Base-by-base conservation (phyloP, 2,888 invertebrate genomes). In the Euproctis similis region DNA sequence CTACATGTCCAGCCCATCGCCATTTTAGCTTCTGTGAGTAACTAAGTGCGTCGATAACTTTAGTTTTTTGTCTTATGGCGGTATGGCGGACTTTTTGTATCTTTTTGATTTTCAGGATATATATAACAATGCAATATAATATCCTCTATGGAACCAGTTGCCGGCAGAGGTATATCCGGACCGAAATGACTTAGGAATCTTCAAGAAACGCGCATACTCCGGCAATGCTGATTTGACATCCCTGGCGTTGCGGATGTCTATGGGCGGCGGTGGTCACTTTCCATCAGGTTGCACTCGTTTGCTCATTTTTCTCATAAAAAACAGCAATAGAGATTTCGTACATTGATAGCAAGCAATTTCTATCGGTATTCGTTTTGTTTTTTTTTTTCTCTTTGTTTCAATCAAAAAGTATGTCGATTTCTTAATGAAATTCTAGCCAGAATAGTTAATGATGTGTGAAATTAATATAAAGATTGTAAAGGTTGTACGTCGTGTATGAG, bases 241-340 rank as follows among this genome's bases (percentile, higher is more conserved):
- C n/a, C 23, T 23, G 23, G 23, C 12, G 23, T 23, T 23, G 23
- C 23, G 8, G 23, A 23, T 11, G 12, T 23, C 23, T 12, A 23
- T 23, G 12, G 23, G 23, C 23, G 12, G n/a, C 12, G 23, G 11
- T n/a, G n/a, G n/a, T n/a, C n/a, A n/a, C n/a, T n/a, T n/a, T n/a
- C n/a, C n/a, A n/a, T n/a, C n/a, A n/a, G 6, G 11, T 5, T 16
- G 12, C 12, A 16, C 16, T 7, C 7, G 16, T 7, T 16, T 4
- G 16, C 4, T 16, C 16, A 7, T 16, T 16, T 16, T 4, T 7
- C 16, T 16, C 16, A 4, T 16, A n/a, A n/a, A n/a, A n/a, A n/a
- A n/a, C n/a, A n/a, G n/a, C n/a, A n/a, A 53, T 44, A 38, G 44
- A 44, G 45, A 56, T 60, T 60, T 42, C 38, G 42, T 57, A 55